A percentile compares a stretch with the other conserved stretches of the same genome.
Evolutionary conservation across 2,113 vertebrate species (phyloP).

Genomic region (Brachirus orientalis): DNA sequence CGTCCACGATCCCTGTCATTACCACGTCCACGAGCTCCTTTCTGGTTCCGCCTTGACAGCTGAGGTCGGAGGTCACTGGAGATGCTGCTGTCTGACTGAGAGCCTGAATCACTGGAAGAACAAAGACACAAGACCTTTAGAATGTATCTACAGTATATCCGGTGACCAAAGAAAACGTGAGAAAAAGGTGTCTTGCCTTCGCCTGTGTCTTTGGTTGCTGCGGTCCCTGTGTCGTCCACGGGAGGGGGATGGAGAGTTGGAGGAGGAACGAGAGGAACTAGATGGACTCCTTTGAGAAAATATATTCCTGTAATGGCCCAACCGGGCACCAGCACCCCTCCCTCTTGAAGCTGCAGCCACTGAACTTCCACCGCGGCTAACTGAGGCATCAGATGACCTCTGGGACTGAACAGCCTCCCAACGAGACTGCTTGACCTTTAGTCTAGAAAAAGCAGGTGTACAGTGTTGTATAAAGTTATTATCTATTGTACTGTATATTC

Average conservation of each 20-base stretch:
- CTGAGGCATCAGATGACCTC: conserved; percentile 69
- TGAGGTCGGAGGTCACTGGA: conserved; percentile 80
- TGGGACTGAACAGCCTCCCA: conserved; percentile 85
- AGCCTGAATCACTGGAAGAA: conserved; percentile 79
- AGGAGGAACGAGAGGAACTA: conserved; percentile 87
- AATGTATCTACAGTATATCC: neutral
- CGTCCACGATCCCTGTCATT: conserved; percentile 78
- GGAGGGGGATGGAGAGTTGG: conserved; percentile 87
- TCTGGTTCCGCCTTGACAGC: conserved; percentile 77
- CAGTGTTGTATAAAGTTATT: too few species aligned
- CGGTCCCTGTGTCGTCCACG: conserved; percentile 85
- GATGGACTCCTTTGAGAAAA: conserved; percentile 92
- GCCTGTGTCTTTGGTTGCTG: conserved; percentile 74
- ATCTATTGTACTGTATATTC: neutral
- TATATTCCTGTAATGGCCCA: conserved; percentile 89
- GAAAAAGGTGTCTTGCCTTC: conserved; percentile 46
- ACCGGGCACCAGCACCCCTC: conserved; percentile 77
- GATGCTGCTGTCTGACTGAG: conserved; percentile 84
- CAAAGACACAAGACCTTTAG: neutral
- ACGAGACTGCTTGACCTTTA: conserved; percentile 85
- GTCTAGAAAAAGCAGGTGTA: conserved; percentile 44
- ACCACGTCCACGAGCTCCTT: conserved; percentile 78
- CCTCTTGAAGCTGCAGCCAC: conserved; percentile 60
- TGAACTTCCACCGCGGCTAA: conserved; percentile 74
- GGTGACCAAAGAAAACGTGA: neutral